phyloP scores from a whole-genome alignment of 2,888 invertebrate genomes.

The Drosophila mimetica region DNA sequence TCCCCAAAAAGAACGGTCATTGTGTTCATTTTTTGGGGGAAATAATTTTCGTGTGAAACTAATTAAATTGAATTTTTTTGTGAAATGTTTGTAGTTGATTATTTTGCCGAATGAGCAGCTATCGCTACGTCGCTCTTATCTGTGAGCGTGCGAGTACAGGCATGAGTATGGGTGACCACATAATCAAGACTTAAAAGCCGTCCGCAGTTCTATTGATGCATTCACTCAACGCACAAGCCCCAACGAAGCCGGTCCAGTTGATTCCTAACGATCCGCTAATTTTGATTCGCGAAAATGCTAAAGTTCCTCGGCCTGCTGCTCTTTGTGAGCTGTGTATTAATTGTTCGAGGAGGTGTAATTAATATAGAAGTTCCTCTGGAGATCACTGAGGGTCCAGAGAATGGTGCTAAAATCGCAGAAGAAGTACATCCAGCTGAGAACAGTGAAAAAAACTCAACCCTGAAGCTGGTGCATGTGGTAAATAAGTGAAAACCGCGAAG shows the following conservation, averaged over 20 bases:
- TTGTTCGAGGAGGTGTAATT: conserved; percentile 15
- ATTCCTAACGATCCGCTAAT: conserved; percentile 12
- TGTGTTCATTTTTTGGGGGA: conserved; percentile 15
- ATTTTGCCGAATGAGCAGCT: conserved; percentile 24
- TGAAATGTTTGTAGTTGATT: conserved; percentile 33
- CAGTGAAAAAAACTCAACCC: conserved; percentile 47
- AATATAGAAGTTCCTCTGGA: conserved; percentile 17
- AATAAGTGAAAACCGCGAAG: conserved; percentile 13
- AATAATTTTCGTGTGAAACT: conserved; percentile 31
- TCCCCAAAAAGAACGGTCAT: conserved; percentile 18
- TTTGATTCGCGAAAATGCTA: conserved; percentile 13
- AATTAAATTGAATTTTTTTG: conserved; percentile 48
- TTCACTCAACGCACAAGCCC: conserved; percentile 55
- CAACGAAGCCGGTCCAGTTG: conserved; percentile 42
- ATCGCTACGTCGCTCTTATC: conserved; percentile 36
- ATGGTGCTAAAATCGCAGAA: background rate
- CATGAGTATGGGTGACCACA: conserved; percentile 19
- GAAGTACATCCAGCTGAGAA: background rate
- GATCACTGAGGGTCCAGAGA: background rate
- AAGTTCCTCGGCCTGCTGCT: conserved; percentile 12
- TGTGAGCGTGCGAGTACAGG: conserved; percentile 3
- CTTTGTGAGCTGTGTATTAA: background rate
- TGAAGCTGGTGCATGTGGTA: conserved; percentile 78
- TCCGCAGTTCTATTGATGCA: conserved; percentile 46
- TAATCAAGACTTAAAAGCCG: conserved; percentile 65